Base-by-base conservation (phyloP, 2,113 vertebrate species). In the Lepus timidus region DNA sequence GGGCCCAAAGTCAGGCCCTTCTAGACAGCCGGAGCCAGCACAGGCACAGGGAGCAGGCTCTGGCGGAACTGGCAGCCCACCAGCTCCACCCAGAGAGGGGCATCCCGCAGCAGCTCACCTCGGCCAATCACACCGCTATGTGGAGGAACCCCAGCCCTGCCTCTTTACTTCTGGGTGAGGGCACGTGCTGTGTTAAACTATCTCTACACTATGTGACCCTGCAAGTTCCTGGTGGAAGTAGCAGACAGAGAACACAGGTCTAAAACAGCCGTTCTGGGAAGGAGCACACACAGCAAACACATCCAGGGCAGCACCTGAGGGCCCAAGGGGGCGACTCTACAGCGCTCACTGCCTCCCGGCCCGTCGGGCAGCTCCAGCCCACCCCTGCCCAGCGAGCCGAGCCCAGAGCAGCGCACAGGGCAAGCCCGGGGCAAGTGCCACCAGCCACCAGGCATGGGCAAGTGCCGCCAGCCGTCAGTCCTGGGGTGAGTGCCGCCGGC, bases 191-290 rank as follows among this genome's bases (percentile, higher is more conserved):
- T 78, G 73, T 91, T 39, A 91, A 79, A 80, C 52, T 64, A 58
- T 80, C 90, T 94, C 85, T 90, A 90, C 87, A 76, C 80, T 80
- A 74, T 3, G 0, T 36, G 22, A 95, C 62, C 55, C 65, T 89
- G 22, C 4, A 93, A 73, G 10, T 95, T 90, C 80, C 80, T 13
- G 14, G 27, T 6, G 92, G 29, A 79, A 85, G 76, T 9, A 68
- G 25, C 36, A 88, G 79, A 88, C 75, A 84, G 44, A 44, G 44
- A 68, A 52, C 71, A 83, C 23, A 12, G 39, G 23, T 78, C 44
- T 64, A 85, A 93, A 91, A 73, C 1, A 88, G 62, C 17, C 49
- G 78, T 78, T 91, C 92, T 95, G 36, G 90, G 93, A 79, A 80
- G 64, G 17, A 82, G n/a, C 6, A 36, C 44, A 89, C 29, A 83